Conservation (phyloP, 2,797 vertebrate species). For the Lepus townsendii region DNA sequence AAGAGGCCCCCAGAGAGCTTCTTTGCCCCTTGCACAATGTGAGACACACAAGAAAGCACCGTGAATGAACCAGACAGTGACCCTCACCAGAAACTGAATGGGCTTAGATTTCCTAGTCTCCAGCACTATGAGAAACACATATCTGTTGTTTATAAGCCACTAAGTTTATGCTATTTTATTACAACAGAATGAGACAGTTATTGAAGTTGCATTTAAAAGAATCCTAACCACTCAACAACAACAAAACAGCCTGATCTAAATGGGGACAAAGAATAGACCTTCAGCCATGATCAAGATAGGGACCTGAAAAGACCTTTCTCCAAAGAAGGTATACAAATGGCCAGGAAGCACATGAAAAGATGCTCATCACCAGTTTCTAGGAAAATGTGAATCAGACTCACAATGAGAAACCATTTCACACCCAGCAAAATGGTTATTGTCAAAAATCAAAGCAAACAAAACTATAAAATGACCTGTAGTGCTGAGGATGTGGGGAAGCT, state of each 20-base stretch:
- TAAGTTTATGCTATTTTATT: not conserved
- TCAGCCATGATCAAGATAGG: no score
- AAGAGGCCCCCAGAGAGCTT: not conserved
- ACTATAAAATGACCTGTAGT: not conserved
- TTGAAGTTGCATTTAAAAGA: not conserved
- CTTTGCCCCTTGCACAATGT: not conserved
- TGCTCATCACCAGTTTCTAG: not conserved
- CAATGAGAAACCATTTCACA: not conserved
- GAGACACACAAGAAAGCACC: not conserved
- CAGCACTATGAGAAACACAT: not conserved
- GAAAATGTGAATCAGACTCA: conserved; percentile 11
- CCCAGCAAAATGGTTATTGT: not conserved
- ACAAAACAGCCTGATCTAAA: not conserved
- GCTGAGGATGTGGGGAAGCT: not conserved
- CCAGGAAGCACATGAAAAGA: not conserved
- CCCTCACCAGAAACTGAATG: not conserved
- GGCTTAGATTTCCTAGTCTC: not conserved
- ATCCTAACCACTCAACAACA: not conserved
- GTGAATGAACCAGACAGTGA: not conserved
- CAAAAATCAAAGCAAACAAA: not conserved
- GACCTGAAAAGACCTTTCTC: not conserved
- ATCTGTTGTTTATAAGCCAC: not conserved
- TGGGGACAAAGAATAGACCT: not conserved
- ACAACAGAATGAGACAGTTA: not conserved
- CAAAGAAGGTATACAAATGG: not conserved